Evolutionary conservation across 1,140 invertebrate species (phyloP).

Genomic region (Zaprionus camerounensis): DNA sequence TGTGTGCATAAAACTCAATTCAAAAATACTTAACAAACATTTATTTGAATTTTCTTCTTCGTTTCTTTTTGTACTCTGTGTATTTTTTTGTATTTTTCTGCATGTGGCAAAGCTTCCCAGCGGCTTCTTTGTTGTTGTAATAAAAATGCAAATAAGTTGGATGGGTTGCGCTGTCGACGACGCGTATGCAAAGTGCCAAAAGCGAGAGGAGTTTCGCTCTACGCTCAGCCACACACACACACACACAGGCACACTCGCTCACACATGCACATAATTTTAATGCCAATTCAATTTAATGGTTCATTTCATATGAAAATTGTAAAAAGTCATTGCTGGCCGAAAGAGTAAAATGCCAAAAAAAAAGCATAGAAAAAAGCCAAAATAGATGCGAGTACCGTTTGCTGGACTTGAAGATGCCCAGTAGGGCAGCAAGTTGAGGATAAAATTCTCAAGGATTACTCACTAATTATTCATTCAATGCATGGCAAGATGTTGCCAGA

Average conservation of each 20-base stretch:
- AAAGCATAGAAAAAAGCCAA: constrained; percentile 33
- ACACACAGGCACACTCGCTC: constrained; percentile 17
- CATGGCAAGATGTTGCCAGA: too few species aligned
- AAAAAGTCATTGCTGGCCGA: constrained; percentile 80
- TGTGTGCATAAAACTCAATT: constrained; percentile 71
- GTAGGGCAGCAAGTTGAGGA: neutral
- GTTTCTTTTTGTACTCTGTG: constrained; percentile 20
- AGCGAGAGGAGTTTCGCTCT: constrained; percentile 51
- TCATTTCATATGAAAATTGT: constrained; percentile 83
- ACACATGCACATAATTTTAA: constrained; percentile 77
- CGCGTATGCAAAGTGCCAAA: constrained; percentile 81
- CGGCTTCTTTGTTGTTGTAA: constrained; percentile 74
- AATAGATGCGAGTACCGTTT: neutral
- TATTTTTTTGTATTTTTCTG: constrained; percentile 28
- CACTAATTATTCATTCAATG: too few species aligned
- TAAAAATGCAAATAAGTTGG: constrained; percentile 81
- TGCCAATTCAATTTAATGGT: constrained; percentile 83
- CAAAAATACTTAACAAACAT: constrained; percentile 83
- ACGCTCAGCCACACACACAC: neutral
- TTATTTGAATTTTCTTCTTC: constrained; percentile 73
- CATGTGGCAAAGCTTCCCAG: constrained; percentile 49
- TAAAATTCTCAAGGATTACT: too few species aligned
- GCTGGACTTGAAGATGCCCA: neutral
- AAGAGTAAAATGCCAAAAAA: constrained; percentile 57
- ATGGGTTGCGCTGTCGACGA: constrained; percentile 63